Evolutionary conservation across 2,113 vertebrate genomes (phyloP).

Genomic region (Pituophis catenifer): DNA sequence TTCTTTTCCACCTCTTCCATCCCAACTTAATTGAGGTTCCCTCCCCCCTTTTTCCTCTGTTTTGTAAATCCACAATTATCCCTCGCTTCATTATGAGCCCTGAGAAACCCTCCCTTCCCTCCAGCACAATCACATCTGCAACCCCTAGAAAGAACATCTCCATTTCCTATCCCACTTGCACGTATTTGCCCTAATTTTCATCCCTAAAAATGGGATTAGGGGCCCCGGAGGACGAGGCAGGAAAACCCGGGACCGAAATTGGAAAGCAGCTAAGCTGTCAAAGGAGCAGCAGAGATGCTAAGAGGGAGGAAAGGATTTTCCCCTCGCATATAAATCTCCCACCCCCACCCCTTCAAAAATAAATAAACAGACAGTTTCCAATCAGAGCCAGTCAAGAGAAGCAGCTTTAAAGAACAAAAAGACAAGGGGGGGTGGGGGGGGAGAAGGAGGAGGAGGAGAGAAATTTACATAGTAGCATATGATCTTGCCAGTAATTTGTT

Average conservation of each 20-base stretch:
- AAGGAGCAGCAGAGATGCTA: not conserved
- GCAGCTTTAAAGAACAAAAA: slow-evolving; percentile 17
- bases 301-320: not conserved
- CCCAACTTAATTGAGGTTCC: not conserved
- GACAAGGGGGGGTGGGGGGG: not conserved
- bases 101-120: not conserved
- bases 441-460: not conserved
- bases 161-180: not conserved
- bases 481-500: slow-evolving; percentile 45
- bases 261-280: not conserved
- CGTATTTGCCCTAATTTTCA: too few relatives aligned
- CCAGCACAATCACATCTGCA: not conserved
- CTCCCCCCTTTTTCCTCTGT: not conserved
- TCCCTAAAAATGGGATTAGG: not conserved
- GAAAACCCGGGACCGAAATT: not conserved
- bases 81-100: not conserved
- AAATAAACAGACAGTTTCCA: slow-evolving; percentile 16
- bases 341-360: not conserved
- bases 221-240: not conserved
- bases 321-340: not conserved
- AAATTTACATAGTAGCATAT: slow-evolving; percentile 44
- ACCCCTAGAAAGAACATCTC: not conserved
- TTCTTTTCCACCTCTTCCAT: not conserved
- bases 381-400: slow-evolving; percentile 17
- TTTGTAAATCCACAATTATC: not conserved